phyloP scores from a whole-genome alignment of 2,888 invertebrate species.

The Raillietiella orientalis region DNA sequence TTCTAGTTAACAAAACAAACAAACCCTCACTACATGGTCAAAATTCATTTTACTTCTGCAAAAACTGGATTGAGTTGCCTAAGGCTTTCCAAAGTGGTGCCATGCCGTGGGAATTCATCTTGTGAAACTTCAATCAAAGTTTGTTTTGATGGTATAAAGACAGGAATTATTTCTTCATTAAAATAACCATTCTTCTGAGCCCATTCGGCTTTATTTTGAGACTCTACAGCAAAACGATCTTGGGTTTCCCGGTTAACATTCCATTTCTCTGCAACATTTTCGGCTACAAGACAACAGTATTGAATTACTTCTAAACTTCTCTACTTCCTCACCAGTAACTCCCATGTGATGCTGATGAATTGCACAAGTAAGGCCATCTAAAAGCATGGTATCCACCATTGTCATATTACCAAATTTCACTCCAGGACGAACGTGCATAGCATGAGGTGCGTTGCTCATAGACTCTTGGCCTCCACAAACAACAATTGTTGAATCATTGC shows the following conservation, averaged over 20 bases:
- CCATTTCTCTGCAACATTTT: constrained; percentile 34
- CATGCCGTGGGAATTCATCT: constrained; percentile 35
- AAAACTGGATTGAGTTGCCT: constrained; percentile 28
- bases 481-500: constrained; percentile 27
- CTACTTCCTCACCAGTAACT: constrained; percentile 33
- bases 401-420: constrained; percentile 27
- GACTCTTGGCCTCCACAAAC: constrained; percentile 51
- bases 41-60: constrained; percentile 16
- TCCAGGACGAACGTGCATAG: constrained; percentile 23
- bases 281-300: constrained; percentile 18
- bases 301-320: too few species aligned
- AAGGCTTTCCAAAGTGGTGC: constrained; percentile 23
- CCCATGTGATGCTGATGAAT: constrained; percentile 43
- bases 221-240: constrained; percentile 28
- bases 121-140: constrained; percentile 16
- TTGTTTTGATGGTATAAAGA: constrained; percentile 18
- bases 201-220: constrained; percentile 26
- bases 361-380: constrained; percentile 39
- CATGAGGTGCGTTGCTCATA: constrained; percentile 43
- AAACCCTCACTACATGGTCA: neutral
- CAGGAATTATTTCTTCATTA: constrained; percentile 31
- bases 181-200: constrained; percentile 29
- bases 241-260: constrained; percentile 29
- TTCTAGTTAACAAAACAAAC: constrained; percentile 2
- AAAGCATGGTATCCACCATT: constrained; percentile 27